These are phyloP conservation scores for Clarias batrachus DNA, from an alignment of 2,113 vertebrate species.

Conservation along the genomic window DNA sequence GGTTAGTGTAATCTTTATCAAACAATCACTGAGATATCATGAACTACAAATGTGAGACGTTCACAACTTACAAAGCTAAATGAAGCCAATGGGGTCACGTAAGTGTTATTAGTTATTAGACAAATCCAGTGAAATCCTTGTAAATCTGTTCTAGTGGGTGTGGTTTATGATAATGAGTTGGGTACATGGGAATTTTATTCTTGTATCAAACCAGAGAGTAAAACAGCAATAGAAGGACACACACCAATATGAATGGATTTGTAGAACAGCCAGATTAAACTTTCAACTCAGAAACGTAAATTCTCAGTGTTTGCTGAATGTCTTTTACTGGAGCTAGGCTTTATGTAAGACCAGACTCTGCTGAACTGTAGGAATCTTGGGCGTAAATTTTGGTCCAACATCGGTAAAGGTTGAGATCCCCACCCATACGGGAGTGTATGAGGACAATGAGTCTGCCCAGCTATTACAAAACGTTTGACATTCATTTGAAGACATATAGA, in stretches of 20 bases:
- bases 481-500: no score
- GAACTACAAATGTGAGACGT: background rate
- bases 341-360: background rate
- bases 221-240: background rate
- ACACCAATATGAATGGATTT: background rate
- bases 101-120: background rate
- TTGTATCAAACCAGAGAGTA: background rate
- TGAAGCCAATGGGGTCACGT: background rate
- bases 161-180: background rate
- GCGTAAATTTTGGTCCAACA: no score
- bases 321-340: background rate
- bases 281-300: background rate
- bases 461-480: no score
- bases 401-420: no score
- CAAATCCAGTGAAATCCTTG: background rate
- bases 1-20: background rate
- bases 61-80: background rate
- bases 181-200: background rate
- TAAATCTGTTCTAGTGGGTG: background rate
- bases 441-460: no score
- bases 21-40: background rate
- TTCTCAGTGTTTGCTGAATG: background rate
- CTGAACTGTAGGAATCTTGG: background rate
- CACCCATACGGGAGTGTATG: no score
- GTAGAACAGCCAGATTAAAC: background rate